Evolutionary conservation across 2,113 vertebrate genomes (phyloP), one percentile per base, ranked within the genome.

Genomic region (Nettapus auritus): DNA sequence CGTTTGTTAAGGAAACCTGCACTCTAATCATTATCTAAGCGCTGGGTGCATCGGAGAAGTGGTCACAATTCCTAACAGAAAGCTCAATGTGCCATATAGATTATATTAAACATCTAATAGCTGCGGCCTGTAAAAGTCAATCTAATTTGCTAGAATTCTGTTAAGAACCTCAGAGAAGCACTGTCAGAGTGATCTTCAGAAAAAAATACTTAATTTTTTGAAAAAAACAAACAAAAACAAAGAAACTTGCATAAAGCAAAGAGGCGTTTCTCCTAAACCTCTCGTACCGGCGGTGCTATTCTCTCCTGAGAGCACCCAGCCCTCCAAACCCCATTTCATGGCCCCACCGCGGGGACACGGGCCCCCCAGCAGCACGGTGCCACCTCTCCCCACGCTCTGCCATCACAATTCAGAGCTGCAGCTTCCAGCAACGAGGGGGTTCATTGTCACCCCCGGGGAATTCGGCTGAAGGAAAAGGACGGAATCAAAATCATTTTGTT

Each of bases 1-100:
- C 4, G 1, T 7, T 33, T 10, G 2, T 18, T 4, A 40, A 6
- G 40, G 19, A 17, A 40, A 40, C 1, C 23, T 14, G 40, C 40
- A 50, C 26, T 6, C 31, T 29, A 7, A 64, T 8, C 21, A 0
- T 50, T 63, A 8, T 15, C 62, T 33, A 13, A 48, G 38, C 6
- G 25, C 77, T 53, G 66, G 40, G 34, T 4, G 3, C 20, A 23
- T 48, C 55, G 21, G 31, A 67, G 33, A 13, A 50, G 50, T 11
- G 13, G 5, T 48, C 62, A 9, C 33, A 52, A 2, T 6, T 3
- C 56, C 9, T 5, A 8, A 12, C 60, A 63, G 50, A 78, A 33
- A 64, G 67, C 82, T 57, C 55, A 4, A 3, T 5, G 34, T 46
- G 59, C 66, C 40, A 28, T 40, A 31, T 0, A 14, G 55, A 48